Evolutionary conservation across 2,113 vertebrate genomes (phyloP), one percentile per base, ranked within the genome.

Genomic region (Osmerus eperlanus): DNA sequence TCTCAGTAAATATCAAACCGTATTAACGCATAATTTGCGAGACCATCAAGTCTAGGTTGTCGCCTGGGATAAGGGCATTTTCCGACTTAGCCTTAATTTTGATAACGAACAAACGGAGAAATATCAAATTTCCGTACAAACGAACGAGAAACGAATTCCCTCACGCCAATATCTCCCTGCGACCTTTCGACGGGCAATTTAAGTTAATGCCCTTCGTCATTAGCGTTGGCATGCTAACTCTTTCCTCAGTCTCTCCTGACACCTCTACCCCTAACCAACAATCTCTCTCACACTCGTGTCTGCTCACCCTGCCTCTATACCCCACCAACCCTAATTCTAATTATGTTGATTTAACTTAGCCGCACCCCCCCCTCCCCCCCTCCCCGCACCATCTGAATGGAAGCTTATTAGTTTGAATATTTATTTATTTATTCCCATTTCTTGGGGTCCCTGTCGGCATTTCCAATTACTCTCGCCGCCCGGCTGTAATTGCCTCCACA

Each of bases 391-490:
- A 84, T 91, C 88, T 91, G 85, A 90, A 92, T 95, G 91, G 94
- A 94, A 95, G 94, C 95, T 96, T 97, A 97, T 98, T 98, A 97
- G 94, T 93, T 95, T 91, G 95, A 98, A 96, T 96, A 94, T 97
- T 96, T 90, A 89, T 90, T 90, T 98, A 97, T 97, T 98, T 97
- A 97, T 97, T 96, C 95, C 95, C 95, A 90, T 99, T 97, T 97
- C 91, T 95, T 91, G 92, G 95, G 90, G 91, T 95, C 95, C 96
- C 97, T 95, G 96, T 97, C 94, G 96, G 96, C 97, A 97, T 98
- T 98, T 99, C 96, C 97, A 98, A 99, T 99, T 99, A 98, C 96
- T 98, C 95, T 97, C 94, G 93, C 95, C 92, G 95, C 94, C 95
- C 93, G 94, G 94, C 96, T 97, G 95, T 99, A 99, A 99, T 99